A percentile compares a stretch with the other conserved stretches of the same genome.
phyloP scores from a whole-genome alignment of 2,888 invertebrate genomes.

The Colostygia pectinataria region DNA sequence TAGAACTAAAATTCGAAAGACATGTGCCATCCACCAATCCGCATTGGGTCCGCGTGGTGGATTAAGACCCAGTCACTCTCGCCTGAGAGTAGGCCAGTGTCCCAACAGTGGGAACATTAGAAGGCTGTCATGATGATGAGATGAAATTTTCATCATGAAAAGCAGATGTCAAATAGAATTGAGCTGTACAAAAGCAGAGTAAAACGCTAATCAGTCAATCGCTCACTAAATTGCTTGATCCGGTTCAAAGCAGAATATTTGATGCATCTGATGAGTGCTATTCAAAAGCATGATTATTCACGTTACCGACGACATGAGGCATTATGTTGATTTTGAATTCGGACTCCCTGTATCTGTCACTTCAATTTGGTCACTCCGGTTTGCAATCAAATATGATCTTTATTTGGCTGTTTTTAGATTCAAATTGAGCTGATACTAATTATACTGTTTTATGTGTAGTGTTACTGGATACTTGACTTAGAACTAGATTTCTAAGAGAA shows the following conservation, averaged over 20 bases:
- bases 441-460: too few relatives aligned
- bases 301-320: conserved; percentile 23
- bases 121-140: too few relatives aligned
- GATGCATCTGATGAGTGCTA: conserved; percentile 33
- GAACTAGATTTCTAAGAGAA: too few relatives aligned
- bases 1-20: too few relatives aligned
- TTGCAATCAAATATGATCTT: background rate
- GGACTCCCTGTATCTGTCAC: background rate
- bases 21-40: too few relatives aligned
- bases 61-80: too few relatives aligned
- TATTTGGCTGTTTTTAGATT: background rate
- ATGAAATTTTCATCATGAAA: too few relatives aligned
- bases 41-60: too few relatives aligned
- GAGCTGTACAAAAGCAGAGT: conserved; percentile 5
- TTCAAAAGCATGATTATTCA: conserved; percentile 35
- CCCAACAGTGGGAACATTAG: too few relatives aligned
- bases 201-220: conserved; percentile 19
- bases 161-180: background rate
- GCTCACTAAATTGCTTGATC: conserved; percentile 20
- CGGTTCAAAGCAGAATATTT: conserved; percentile 32
- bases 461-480: too few relatives aligned
- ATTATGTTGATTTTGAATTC: conserved; percentile 20
- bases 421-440: background rate
- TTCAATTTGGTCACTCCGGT: too few relatives aligned
- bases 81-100: too few relatives aligned